Conservation (phyloP, 2,797 vertebrate genomes). For the Macrochelys suwanniensis region DNA sequence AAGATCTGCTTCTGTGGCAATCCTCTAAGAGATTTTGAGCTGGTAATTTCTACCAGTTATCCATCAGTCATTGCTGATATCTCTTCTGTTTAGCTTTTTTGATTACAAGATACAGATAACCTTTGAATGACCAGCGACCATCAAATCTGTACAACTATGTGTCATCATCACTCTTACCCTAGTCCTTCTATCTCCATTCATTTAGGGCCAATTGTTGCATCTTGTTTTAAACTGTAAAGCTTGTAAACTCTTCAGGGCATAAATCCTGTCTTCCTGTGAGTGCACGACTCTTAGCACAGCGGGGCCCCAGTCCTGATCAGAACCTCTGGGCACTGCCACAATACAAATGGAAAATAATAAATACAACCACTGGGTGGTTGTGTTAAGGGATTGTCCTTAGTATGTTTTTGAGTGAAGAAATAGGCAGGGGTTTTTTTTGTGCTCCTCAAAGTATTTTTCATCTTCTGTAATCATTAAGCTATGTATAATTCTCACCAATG, state of each 20-base stretch:
- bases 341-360: neutral
- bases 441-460: neutral
- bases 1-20: neutral
- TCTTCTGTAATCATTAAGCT: neutral
- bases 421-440: neutral
- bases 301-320: neutral
- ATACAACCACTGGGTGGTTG: neutral
- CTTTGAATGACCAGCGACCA: accelerated
- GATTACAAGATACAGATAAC: accelerated
- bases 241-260: neutral
- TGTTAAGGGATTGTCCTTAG: constrained; percentile 2
- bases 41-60: neutral
- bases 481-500: neutral
- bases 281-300: neutral
- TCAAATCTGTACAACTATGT: neutral
- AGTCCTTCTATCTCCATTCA: neutral
- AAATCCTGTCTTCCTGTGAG: neutral
- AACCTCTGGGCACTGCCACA: neutral
- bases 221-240: neutral
- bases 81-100: accelerated
- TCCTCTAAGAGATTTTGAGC: neutral
- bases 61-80: accelerated
- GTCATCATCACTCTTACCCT: neutral
- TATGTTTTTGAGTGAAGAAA: neutral
- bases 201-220: neutral